These are phyloP conservation scores for Saturnia pavonia DNA, from an alignment of 2,888 invertebrate species.

Conservation along the genomic window DNA sequence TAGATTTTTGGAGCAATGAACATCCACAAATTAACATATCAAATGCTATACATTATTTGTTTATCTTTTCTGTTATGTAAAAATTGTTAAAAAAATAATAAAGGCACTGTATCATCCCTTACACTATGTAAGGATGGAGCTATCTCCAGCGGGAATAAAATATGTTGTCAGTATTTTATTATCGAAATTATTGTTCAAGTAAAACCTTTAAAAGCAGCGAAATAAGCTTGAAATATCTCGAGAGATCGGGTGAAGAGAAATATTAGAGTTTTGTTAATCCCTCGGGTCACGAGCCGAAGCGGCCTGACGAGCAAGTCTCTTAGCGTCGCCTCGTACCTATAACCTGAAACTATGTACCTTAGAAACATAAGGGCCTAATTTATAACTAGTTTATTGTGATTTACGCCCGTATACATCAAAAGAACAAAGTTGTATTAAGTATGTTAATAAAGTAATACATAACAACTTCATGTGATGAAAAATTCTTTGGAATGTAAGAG, in stretches of 20 bases:
- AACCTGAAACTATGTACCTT: not conserved
- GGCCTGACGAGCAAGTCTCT: too few relatives aligned
- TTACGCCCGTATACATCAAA: not conserved
- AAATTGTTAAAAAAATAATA: too few relatives aligned
- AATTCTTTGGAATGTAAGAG: too few relatives aligned
- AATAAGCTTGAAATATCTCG: slow-evolving; percentile 5
- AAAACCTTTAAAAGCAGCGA: not conserved
- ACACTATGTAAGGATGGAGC: too few relatives aligned
- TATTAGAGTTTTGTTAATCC: slow-evolving; percentile 3
- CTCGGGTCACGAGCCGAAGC: not conserved
- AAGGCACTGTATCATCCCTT: not conserved
- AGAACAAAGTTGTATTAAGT: too few relatives aligned
- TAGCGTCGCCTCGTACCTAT: not conserved
- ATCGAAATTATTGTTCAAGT: not conserved
- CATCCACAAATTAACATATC: too few relatives aligned
- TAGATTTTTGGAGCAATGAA: too few relatives aligned
- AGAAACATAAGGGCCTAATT: not conserved
- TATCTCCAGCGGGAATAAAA: not conserved
- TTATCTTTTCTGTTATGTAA: too few relatives aligned
- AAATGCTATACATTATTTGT: too few relatives aligned
- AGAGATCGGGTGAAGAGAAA: not conserved
- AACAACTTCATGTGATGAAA: too few relatives aligned
- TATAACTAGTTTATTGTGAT: not conserved
- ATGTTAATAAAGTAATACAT: too few relatives aligned
- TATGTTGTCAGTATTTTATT: not conserved